Evolutionary conservation across 2,888 invertebrate species (phyloP), one percentile per base, ranked within the genome.

Genomic region (Byasa hedistus): DNA sequence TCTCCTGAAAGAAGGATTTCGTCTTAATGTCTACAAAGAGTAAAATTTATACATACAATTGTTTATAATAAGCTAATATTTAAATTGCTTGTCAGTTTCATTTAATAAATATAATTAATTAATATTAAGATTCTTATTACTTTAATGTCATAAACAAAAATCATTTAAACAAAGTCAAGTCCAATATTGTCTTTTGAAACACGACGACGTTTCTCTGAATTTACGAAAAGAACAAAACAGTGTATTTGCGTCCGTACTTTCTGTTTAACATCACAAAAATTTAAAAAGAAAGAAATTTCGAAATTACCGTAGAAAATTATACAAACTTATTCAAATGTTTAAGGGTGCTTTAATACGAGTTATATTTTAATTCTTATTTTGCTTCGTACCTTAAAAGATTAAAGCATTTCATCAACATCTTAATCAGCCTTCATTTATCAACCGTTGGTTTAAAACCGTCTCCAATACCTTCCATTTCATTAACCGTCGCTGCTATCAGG

Each of bases 141-240:
- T 44, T 44, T 15, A 44, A 44, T 19, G 4, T 44, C 17, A 15
- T 44, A 19, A 17, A 32, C 32, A 44, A 17, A 15, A 44, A 12
- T 44, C 17, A 64, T 61, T 54, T 39, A 55, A 55, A 62, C 22
- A 23, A 55, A 24, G 7, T 44, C 23, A 36, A n/a, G 10, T 32
- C 15, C 22, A 15, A 27, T 19, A 57, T 61, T 32, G 32, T 52
- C 39, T 55, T 39, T 39, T 61, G 55, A 48, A 48, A 0, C n/a
- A 3, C 36, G n/a, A 12, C 21, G 8, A n/a, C n/a, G 36, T 19
- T 57, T 57, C 15, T 57, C 36, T 32, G 36, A 55, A 55, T 36
- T 21, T 22, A 21, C 39, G 36, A 52, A 21, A 52, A n/a, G 19
- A 48, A 60, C 59, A 48, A 60, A 44, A 60, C 55, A 22, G 55